Percentiles rank a stretch among this genome's conserved stretches.
These are phyloP conservation scores for Osmerus eperlanus DNA, from an alignment of 2,113 vertebrate genomes.

Conservation along the genomic window DNA sequence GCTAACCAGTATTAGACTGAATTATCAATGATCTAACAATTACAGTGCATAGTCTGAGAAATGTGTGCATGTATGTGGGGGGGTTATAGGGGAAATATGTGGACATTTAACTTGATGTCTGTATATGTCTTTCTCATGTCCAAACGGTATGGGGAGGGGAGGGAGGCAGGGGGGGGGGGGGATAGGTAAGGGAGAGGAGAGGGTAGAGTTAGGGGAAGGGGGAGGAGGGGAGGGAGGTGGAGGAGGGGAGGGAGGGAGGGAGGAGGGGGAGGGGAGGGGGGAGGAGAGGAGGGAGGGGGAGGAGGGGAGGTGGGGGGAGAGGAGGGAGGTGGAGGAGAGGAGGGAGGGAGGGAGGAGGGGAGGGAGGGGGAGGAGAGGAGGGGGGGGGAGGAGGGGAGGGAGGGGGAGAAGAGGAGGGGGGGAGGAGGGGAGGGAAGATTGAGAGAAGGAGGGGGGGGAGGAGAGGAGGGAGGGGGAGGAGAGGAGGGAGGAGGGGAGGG, in stretches of 20 bases:
- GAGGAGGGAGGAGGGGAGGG: too few relatives aligned
- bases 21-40: conserved; percentile 15
- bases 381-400: not conserved
- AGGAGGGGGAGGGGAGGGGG: not conserved
- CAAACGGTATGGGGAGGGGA: not conserved
- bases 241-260: not conserved
- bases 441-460: too few relatives aligned
- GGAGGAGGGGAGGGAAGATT: too few relatives aligned
- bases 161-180: not conserved
- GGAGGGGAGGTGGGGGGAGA: not conserved
- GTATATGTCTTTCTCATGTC: not conserved
- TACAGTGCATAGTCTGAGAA: conserved; percentile 27
- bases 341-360: not conserved
- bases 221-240: not conserved
- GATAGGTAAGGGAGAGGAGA: not conserved
- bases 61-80: not conserved
- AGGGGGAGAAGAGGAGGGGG: not conserved
- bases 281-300: not conserved
- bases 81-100: not conserved
- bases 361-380: not conserved
- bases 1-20: too few relatives aligned
- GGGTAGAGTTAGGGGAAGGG: not conserved
- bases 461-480: too few relatives aligned
- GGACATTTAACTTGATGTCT: conserved; percentile 16
- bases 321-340: not conserved